Conservation (phyloP, 2,888 invertebrate genomes). For the Leucophora obtusa region DNA sequence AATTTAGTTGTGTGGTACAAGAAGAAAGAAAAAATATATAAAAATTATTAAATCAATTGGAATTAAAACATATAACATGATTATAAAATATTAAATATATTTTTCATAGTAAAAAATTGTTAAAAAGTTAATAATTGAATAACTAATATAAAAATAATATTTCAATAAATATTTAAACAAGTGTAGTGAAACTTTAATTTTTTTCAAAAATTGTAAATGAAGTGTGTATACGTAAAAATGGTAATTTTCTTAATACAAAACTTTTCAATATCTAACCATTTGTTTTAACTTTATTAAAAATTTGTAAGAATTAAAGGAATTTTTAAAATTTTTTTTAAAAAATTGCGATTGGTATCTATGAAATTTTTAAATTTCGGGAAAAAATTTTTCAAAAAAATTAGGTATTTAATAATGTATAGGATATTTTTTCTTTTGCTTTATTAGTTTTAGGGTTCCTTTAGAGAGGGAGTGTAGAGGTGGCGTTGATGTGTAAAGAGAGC, state of each 20-base stretch:
- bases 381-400: constrained; percentile 12
- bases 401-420: constrained; percentile 33
- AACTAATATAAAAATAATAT: not conserved
- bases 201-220: constrained; percentile 32
- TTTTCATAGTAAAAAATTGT: not conserved
- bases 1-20: constrained; percentile 36
- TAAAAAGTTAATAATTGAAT: constrained; percentile 4
- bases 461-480: constrained; percentile 7
- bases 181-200: constrained; percentile 19
- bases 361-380: constrained; percentile 27
- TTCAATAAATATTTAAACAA: not conserved
- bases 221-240: constrained; percentile 63
- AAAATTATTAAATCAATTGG: not conserved
- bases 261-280: constrained; percentile 19
- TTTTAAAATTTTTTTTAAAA: not conserved
- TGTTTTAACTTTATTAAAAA: constrained; percentile 34
- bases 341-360: not conserved
- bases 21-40: constrained; percentile 9
- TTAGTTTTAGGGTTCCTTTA: constrained; percentile 45
- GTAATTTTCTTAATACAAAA: constrained; percentile 39
- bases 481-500: constrained; percentile 4
- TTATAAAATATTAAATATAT: not conserved
- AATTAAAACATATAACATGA: no score
- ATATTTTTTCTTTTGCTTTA: constrained; percentile 40
- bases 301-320: not conserved